These are phyloP conservation scores for Thrips palmi DNA, from an alignment of 1,140 invertebrate genomes.

Conservation along the genomic window DNA sequence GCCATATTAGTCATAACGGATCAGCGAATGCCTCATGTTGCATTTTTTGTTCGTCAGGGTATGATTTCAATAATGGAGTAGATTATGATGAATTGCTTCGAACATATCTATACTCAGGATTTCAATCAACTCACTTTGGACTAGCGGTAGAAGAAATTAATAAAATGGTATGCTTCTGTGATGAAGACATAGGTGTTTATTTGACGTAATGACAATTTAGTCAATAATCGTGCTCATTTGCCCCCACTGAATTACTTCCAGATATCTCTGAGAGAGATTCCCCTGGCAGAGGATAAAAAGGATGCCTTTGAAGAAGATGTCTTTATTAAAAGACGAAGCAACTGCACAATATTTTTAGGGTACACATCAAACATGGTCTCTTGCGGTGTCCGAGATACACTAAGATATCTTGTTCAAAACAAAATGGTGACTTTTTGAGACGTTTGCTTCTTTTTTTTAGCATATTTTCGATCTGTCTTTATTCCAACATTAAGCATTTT, in stretches of 20 bases:
- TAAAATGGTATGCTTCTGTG: constrained; percentile 64
- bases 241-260: no score
- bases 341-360: constrained; percentile 93
- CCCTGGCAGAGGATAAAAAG: constrained; percentile 39
- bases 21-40: neutral
- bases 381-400: constrained; percentile 80
- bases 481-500: neutral
- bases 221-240: neutral
- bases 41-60: constrained; percentile 31
- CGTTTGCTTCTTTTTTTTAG: neutral
- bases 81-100: constrained; percentile 72
- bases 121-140: constrained; percentile 93
- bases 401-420: constrained; percentile 78
- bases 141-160: constrained; percentile 79
- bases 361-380: constrained; percentile 98
- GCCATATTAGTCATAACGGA: neutral
- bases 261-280: constrained; percentile 36
- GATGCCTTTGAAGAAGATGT: constrained; percentile 55
- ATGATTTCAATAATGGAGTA: constrained; percentile 86
- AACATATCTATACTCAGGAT: constrained; percentile 67
- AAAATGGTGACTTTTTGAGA: constrained; percentile 37
- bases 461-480: neutral
- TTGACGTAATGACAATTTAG: neutral
- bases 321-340: constrained; percentile 55
- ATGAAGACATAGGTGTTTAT: no score